These are phyloP conservation scores for Ageneiosus marmoratus DNA, from an alignment of 2,113 vertebrate genomes.

Conservation along the genomic window DNA sequence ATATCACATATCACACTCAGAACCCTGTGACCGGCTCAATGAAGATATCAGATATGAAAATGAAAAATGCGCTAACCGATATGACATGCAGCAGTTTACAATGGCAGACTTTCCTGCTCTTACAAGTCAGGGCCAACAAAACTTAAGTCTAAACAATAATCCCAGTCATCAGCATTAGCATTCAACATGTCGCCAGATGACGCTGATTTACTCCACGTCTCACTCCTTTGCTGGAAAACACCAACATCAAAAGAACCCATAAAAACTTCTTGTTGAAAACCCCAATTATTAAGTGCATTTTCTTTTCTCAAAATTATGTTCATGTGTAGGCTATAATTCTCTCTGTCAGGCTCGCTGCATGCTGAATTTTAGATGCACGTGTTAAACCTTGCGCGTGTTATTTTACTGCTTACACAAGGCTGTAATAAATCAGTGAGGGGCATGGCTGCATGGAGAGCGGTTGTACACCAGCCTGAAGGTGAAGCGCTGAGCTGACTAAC, in stretches of 20 bases:
- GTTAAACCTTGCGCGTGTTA: neutral
- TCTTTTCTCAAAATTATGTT: conserved; percentile 14
- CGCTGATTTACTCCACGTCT: neutral
- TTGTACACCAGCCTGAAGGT: conserved; percentile 26
- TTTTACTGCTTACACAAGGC: conserved; percentile 3
- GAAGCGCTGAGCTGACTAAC: neutral
- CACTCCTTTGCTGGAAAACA: neutral
- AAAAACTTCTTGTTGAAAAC: neutral
- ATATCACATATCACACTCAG: neutral
- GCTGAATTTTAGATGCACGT: neutral
- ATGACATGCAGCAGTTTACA: neutral
- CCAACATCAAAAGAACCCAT: neutral
- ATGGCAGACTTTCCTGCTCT: neutral
- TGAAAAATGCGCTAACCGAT: neutral
- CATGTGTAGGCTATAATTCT: conserved; percentile 34
- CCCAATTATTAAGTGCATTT: neutral
- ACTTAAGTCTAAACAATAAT: neutral
- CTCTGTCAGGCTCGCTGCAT: neutral
- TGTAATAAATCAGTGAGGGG: conserved; percentile 33
- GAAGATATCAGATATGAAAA: neutral
- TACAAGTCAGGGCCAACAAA: neutral
- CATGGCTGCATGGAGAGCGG: conserved; percentile 23
- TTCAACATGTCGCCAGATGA: neutral
- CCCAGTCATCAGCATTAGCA: neutral
- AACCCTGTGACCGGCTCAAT: neutral